Conservation (phyloP, 2,888 invertebrate genomes). For the Mantis religiosa region DNA sequence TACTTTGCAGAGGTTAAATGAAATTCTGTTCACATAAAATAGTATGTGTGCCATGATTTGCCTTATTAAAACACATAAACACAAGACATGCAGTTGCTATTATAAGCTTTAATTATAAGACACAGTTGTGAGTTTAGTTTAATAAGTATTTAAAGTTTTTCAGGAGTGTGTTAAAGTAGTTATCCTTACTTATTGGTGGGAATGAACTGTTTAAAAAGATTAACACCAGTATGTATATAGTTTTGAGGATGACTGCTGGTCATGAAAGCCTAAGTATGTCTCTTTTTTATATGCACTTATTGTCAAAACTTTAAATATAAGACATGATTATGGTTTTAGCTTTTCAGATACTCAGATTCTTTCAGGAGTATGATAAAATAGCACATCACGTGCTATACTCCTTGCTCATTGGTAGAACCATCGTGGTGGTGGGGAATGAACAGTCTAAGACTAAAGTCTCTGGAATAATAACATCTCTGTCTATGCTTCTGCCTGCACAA, state of each 20-base stretch:
- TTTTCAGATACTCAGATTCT: conserved; percentile 35
- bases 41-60: too few species aligned
- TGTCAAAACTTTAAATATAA: not conserved
- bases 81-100: too few species aligned
- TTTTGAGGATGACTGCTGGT: too few species aligned
- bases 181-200: conserved; percentile 36
- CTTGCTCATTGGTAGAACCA: conserved; percentile 33
- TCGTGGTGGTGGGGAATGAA: conserved; percentile 29
- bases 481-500: conserved; percentile 26
- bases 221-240: conserved; percentile 28
- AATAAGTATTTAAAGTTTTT: conserved; percentile 35
- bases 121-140: conserved; percentile 21
- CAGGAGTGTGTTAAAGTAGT: conserved; percentile 34
- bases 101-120: not conserved
- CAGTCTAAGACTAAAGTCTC: conserved; percentile 20
- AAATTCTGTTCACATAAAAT: too few species aligned
- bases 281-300: too few species aligned
- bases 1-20: too few species aligned
- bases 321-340: conserved; percentile 22
- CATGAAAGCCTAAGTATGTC: too few species aligned
- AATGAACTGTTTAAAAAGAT: too few species aligned
- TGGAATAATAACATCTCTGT: conserved; percentile 26
- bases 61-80: too few species aligned
- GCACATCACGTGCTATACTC: conserved; percentile 38
- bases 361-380: conserved; percentile 33